phyloP scores from a whole-genome alignment of 2,888 invertebrate genomes.

The Tenthredo amoena region DNA sequence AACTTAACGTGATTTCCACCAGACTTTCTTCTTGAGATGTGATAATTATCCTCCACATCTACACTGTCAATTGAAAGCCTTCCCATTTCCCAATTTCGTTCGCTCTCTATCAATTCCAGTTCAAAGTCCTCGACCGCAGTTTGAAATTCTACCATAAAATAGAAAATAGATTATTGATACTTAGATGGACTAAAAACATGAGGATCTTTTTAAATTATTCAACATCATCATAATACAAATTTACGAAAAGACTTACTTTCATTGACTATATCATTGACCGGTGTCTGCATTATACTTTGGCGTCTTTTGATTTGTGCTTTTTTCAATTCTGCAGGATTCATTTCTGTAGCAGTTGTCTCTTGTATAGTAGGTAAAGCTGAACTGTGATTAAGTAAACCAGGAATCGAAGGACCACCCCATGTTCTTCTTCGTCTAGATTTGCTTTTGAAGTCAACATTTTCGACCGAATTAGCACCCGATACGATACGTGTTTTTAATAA shows the following conservation, averaged over 20 bases:
- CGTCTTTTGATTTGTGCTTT: constrained; percentile 57
- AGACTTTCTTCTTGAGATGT: constrained; percentile 27
- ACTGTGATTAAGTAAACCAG: constrained; percentile 38
- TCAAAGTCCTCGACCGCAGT: constrained; percentile 75
- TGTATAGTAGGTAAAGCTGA: constrained; percentile 59
- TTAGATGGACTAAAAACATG: not conserved
- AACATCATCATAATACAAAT: not conserved
- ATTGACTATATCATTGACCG: constrained; percentile 50
- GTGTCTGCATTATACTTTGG: constrained; percentile 65
- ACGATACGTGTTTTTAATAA: constrained; percentile 70
- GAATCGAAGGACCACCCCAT: constrained; percentile 67
- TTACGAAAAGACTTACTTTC: constrained; percentile 39
- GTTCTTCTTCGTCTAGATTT: constrained; percentile 71
- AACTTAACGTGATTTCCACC: constrained; percentile 50
- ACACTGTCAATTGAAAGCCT: constrained; percentile 53
- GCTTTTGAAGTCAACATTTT: constrained; percentile 59
- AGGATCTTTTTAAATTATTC: not conserved
- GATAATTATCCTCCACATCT: constrained; percentile 53
- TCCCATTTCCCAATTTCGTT: constrained; percentile 60
- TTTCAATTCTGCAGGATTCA: constrained; percentile 12
- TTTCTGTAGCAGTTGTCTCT: constrained; percentile 53
- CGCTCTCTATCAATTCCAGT: constrained; percentile 73
- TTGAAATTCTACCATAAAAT: constrained; percentile 62
- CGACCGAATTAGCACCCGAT: constrained; percentile 59
- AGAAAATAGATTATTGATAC: constrained; percentile 36